Evolutionary conservation across 2,888 invertebrate genomes (phyloP), one percentile per base, ranked within the genome.

Genomic region (Agrilus mali): DNA sequence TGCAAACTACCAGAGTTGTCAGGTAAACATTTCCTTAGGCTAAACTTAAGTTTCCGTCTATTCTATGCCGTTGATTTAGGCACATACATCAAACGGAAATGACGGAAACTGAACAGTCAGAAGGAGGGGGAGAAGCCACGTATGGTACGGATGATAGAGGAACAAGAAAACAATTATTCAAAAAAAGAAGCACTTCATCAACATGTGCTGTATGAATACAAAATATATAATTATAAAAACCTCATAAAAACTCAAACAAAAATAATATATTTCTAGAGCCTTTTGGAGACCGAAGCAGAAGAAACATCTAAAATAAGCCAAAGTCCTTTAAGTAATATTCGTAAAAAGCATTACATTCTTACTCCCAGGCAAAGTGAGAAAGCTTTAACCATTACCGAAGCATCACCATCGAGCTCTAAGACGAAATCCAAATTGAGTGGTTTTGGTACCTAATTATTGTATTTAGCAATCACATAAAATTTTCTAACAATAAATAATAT

Each of bases 131-230:
- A 0, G 78, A 80, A 45, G 73, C 74, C 0, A 78, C 78, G 31
- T 83, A 78, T 55, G 77, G 78, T 0, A 75, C 80, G 4, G 88
- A 89, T 51, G 87, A 88, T 36, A 75, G 79, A 42, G 80, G 80
- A 10, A 76, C 82, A 47, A 77, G 87, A 54, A 92, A 90, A 59
- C 76, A 86, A 46, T 74, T 87, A 1, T 86, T 92, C 55, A 90
- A 92, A 60, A 92, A 92, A 60, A 71, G 88, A 50, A 89, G 88
- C 60, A 86, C 89, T 1, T 89, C 89, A 0, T 89, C 89, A 1
- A 86, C 88, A 12, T 88, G 88, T 53, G 85, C 87, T 42, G 83
- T 83, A 67, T 70, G 74, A 70, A 60, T 58, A 7, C 8, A 27
- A 27, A 27, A 27, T 10, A 7, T 10, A 10, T 27, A 10, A 27